phyloP scores from a whole-genome alignment of 1,140 invertebrate species.

The Teleogryllus occipitalis region DNA sequence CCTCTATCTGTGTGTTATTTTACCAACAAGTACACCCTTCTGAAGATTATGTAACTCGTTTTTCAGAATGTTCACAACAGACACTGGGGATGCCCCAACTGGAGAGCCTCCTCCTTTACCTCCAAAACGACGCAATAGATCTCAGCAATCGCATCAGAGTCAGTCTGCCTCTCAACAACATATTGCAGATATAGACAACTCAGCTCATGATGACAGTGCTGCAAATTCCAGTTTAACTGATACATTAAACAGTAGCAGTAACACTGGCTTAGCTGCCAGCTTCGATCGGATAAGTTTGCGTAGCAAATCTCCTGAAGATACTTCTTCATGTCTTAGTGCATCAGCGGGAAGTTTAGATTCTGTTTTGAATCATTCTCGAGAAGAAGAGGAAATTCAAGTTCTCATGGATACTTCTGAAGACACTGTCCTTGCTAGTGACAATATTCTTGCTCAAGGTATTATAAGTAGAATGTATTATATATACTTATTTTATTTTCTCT shows the following conservation, averaged over 20 bases:
- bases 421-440: slow-evolving; percentile 20
- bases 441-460: slow-evolving; percentile 19
- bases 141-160: slow-evolving; percentile 34
- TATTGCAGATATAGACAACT: slow-evolving; percentile 7
- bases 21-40: too few relatives aligned
- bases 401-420: slow-evolving; percentile 50
- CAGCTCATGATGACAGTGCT: slow-evolving; percentile 10
- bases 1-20: too few relatives aligned
- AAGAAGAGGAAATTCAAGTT: slow-evolving; percentile 59
- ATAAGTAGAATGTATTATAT: neutral
- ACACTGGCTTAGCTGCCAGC: slow-evolving; percentile 16
- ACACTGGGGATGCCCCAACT: slow-evolving; percentile 35
- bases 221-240: slow-evolving; percentile 17
- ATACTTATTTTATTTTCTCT: neutral
- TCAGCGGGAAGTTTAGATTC: slow-evolving; percentile 76
- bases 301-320: slow-evolving; percentile 57
- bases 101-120: slow-evolving; percentile 60
- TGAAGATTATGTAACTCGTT: too few relatives aligned
- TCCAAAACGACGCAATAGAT: slow-evolving; percentile 56
- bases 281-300: slow-evolving; percentile 35
- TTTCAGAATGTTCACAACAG: slow-evolving; percentile 21
- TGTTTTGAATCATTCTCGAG: slow-evolving; percentile 69
- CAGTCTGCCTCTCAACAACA: neutral
- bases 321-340: slow-evolving; percentile 57
- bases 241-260: slow-evolving; percentile 22